Conservation (phyloP, 2,113 vertebrate genomes). For the Urocynchramus pylzowi region DNA sequence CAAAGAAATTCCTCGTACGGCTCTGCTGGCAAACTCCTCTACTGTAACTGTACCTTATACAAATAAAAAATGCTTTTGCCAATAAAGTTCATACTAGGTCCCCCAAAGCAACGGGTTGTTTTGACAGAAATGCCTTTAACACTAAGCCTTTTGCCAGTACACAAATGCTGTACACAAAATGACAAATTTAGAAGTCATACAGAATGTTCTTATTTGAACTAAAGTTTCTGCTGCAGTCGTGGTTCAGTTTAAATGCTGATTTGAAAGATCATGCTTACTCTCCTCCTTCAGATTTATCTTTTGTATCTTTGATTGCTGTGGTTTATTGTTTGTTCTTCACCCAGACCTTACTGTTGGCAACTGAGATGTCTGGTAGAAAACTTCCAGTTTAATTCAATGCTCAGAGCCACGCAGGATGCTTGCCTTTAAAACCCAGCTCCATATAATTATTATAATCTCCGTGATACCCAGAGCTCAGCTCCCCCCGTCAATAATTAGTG, state of each 20-base stretch:
- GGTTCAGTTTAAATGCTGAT: not conserved
- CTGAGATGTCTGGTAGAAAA: not conserved
- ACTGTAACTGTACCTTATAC: conserved; percentile 58
- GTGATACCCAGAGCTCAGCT: conserved; percentile 32
- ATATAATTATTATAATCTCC: conserved; percentile 38
- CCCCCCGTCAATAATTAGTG: conserved; percentile 52
- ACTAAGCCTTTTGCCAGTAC: conserved; percentile 60
- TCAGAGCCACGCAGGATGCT: not conserved
- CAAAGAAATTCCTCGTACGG: conserved; percentile 17
- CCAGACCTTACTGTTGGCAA: not conserved
- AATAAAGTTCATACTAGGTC: conserved; percentile 63
- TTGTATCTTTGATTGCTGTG: not conserved
- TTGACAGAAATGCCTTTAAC: conserved; percentile 66
- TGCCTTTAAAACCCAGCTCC: conserved; percentile 20
- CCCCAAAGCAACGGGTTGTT: conserved; percentile 61
- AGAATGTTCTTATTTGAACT: not conserved
- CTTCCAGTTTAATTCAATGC: not conserved
- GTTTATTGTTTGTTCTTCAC: not conserved
- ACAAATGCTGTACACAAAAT: conserved; percentile 66
- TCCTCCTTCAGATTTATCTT: not conserved
- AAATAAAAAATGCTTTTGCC: conserved; percentile 64
- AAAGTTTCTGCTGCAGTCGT: conserved; percentile 20
- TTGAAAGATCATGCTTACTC: not conserved
- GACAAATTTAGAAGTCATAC: conserved; percentile 61
- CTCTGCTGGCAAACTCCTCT: conserved; percentile 44